Percentiles rank a stretch among this genome's conserved stretches.
Conservation (phyloP, 2,888 invertebrate species). For the Tipula confusa region DNA sequence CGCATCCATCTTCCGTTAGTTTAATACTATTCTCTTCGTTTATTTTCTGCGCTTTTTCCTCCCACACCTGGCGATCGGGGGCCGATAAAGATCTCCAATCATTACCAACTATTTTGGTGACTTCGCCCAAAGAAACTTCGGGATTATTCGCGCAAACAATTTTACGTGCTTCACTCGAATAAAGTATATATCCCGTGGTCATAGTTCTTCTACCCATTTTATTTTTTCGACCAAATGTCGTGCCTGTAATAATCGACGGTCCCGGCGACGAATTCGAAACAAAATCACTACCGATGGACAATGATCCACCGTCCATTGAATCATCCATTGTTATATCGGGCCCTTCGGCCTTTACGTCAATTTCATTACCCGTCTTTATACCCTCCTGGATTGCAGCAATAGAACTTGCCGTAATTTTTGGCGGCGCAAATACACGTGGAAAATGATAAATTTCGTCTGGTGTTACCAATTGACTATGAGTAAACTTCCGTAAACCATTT, state of each 20-base stretch:
- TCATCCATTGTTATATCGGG: slow-evolving; percentile 61
- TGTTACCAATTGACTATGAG: slow-evolving; percentile 76
- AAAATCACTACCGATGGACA: slow-evolving; percentile 76
- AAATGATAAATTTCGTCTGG: slow-evolving; percentile 90
- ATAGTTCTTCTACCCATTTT: slow-evolving; percentile 58
- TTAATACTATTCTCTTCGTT: slow-evolving; percentile 80
- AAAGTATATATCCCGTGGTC: slow-evolving; percentile 94
- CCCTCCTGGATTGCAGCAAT: slow-evolving; percentile 33
- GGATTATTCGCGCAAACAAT: slow-evolving; percentile 91
- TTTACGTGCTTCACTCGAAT: slow-evolving; percentile 93
- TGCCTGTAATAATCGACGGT: slow-evolving; percentile 45
- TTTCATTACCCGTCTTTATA: background rate
- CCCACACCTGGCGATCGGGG: slow-evolving; percentile 87
- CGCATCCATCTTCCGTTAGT: slow-evolving; percentile 52
- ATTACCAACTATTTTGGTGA: slow-evolving; percentile 68
- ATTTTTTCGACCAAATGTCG: slow-evolving; percentile 47
- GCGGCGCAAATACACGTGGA: slow-evolving; percentile 62
- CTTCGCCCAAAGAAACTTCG: slow-evolving; percentile 86
- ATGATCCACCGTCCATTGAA: slow-evolving; percentile 73
- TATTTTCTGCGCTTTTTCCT: slow-evolving; percentile 83
- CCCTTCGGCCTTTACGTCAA: slow-evolving; percentile 41
- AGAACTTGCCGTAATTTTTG: slow-evolving; percentile 38
- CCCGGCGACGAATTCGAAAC: slow-evolving; percentile 56
- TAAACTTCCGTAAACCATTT: slow-evolving; percentile 72
- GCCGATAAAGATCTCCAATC: slow-evolving; percentile 92